Evolutionary conservation across 1,140 invertebrate genomes (phyloP), one percentile per base, ranked within the genome.

Genomic region (Drosophila fuyamai): DNA sequence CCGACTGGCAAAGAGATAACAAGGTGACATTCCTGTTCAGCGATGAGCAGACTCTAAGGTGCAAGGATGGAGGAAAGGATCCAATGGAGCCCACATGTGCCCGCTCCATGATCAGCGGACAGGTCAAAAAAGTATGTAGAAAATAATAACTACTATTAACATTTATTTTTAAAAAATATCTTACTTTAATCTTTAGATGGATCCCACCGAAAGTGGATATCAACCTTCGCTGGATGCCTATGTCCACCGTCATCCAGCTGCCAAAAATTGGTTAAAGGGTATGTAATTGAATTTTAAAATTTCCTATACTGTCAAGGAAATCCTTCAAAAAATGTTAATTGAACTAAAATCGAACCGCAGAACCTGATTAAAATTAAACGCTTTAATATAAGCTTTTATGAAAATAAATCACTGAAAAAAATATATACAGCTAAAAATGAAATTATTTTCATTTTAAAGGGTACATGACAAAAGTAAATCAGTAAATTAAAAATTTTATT

Each of bases 11-110:
- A n/a, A 47, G 23, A 23, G 94, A 96, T 76, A 94, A 93, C 76
- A 94, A 94, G 46, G 94, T 95, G 4, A 95, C 96, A 0, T 92
- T 97, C 13, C 91, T 96, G 65, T 95, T 96, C 73, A 94, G 94
- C 1, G 92, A 97, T 23, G 95, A 96, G 60, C 94, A 97, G 92
- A 94, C 94, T 0, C 79, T 94, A 53, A 96, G 95, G 75, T 97
- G 96, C 79, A 92, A 93, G 48, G 91, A 92, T 1, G 92, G 95
- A 51, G 90, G 94, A 50, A 95, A 94, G 62, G 96, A 97, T 92
- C 95, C 96, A 0, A 96, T 97, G 94, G 96, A 97, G 92, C 96
- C 97, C 1, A 93, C 96, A 12, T 97, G 97, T 94, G 95, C 96
- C 1, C 94, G 96, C 56, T 93, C 96, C 0, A 95, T 96, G 76